Evolutionary conservation across 2,888 invertebrate species (phyloP).

Genomic region (Drosophila lutescens): DNA sequence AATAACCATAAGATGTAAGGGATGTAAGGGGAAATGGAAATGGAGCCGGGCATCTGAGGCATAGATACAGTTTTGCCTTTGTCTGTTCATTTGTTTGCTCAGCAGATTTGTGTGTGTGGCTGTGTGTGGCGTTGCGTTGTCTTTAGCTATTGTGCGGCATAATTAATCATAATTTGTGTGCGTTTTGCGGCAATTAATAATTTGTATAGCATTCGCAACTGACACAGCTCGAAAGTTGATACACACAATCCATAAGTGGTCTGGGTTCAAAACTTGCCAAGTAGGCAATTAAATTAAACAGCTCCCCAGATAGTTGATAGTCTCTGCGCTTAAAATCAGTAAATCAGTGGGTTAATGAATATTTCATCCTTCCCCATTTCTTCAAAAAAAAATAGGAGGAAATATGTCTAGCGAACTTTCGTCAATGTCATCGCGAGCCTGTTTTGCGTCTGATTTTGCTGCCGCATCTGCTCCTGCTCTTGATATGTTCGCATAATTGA

Average conservation of each 20-base stretch:
- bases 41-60: constrained; percentile 2
- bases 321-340: constrained; percentile 8
- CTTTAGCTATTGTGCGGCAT: constrained; percentile 58
- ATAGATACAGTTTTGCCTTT: constrained; percentile 47
- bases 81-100: constrained; percentile 54
- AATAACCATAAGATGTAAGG: constrained; percentile 22
- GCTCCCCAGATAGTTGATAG: constrained; percentile 19
- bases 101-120: constrained; percentile 35
- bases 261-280: constrained; percentile 52
- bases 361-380: neutral
- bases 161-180: constrained; percentile 76
- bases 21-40: neutral
- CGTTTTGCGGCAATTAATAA: constrained; percentile 73
- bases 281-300: constrained; percentile 53
- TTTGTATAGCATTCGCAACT: constrained; percentile 55
- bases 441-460: constrained; percentile 19
- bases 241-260: constrained; percentile 40
- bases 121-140: constrained; percentile 26
- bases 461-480: constrained; percentile 33
- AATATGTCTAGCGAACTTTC: constrained; percentile 7
- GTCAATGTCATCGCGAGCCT: constrained; percentile 49
- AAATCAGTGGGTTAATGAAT: constrained; percentile 1
- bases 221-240: constrained; percentile 42
- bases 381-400: neutral
- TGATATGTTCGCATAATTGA: constrained; percentile 65